Conservation (phyloP, 2,113 vertebrate genomes). For the Sorex araneus region DNA sequence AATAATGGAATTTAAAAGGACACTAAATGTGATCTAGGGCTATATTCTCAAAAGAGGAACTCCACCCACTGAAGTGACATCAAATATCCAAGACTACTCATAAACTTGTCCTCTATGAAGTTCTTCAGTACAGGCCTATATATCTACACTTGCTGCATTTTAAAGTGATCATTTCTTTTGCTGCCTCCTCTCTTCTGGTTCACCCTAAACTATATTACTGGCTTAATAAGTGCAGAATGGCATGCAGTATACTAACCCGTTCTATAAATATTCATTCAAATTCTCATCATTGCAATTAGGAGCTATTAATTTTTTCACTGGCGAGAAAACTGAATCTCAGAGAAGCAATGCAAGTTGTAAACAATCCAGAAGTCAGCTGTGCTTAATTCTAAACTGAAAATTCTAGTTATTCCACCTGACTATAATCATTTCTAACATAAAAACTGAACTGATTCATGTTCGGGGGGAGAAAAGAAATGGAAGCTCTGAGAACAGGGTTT, state of each 20-base stretch:
- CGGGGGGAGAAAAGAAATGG: no score
- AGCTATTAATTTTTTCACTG: background rate
- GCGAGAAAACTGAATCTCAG: no score
- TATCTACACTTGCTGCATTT: background rate
- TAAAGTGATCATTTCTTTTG: no score
- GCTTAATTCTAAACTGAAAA: background rate
- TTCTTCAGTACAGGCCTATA: background rate
- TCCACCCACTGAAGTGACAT: background rate
- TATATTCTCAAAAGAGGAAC: background rate
- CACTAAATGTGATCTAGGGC: no score
- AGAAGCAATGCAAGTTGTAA: background rate
- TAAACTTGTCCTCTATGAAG: background rate
- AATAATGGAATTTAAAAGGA: background rate
- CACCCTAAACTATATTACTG: background rate
- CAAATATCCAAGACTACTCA: background rate
- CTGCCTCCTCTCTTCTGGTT: no score
- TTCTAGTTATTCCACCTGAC: background rate
- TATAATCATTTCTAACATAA: background rate
- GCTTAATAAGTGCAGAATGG: background rate
- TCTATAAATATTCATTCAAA: background rate
- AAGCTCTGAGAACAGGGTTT: no score
- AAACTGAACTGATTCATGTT: no score
- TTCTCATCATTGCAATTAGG: background rate
- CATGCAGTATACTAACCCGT: background rate
- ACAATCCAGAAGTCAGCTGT: background rate